Percentiles rank a stretch among this genome's conserved stretches.
These are phyloP conservation scores for Eupithecia pulchellata DNA, from an alignment of 2,888 invertebrate genomes.

Conservation along the genomic window DNA sequence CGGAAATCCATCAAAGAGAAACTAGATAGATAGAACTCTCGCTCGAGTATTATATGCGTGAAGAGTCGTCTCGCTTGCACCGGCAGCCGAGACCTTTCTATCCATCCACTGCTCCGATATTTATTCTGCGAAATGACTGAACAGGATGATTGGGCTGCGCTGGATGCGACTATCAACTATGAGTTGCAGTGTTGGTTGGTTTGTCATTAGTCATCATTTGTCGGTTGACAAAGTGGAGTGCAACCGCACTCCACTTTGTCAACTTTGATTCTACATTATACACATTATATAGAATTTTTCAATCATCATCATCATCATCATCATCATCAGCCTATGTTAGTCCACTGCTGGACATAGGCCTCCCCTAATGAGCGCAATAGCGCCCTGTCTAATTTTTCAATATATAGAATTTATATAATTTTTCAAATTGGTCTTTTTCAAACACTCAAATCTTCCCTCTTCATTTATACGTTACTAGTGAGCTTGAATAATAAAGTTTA, in stretches of 20 bases:
- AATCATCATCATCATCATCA: too few species aligned
- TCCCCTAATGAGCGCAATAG: too few species aligned
- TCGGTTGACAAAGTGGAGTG: not conserved
- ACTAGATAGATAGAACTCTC: constrained; percentile 38
- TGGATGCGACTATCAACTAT: constrained; percentile 38
- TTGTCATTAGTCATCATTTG: not conserved
- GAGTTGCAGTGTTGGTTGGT: not conserved
- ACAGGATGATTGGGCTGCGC: constrained; percentile 16
- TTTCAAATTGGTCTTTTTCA: too few species aligned
- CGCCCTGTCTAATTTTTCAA: too few species aligned
- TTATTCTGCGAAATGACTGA: constrained; percentile 62
- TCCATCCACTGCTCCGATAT: constrained; percentile 51
- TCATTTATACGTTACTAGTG: not conserved
- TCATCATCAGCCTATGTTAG: too few species aligned
- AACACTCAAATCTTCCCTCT: too few species aligned
- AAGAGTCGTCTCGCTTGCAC: constrained; percentile 43
- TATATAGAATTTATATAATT: too few species aligned
- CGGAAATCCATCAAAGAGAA: constrained; percentile 41
- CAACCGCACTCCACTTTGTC: too few species aligned
- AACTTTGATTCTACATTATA: too few species aligned
- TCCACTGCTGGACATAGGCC: too few species aligned
- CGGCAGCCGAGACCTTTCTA: constrained; percentile 36
- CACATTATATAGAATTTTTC: too few species aligned
- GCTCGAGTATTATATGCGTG: constrained; percentile 40
- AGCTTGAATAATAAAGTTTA: not conserved